Evolutionary conservation across 1,140 invertebrate genomes (phyloP).

Genomic region (Euborellia annulipes): DNA sequence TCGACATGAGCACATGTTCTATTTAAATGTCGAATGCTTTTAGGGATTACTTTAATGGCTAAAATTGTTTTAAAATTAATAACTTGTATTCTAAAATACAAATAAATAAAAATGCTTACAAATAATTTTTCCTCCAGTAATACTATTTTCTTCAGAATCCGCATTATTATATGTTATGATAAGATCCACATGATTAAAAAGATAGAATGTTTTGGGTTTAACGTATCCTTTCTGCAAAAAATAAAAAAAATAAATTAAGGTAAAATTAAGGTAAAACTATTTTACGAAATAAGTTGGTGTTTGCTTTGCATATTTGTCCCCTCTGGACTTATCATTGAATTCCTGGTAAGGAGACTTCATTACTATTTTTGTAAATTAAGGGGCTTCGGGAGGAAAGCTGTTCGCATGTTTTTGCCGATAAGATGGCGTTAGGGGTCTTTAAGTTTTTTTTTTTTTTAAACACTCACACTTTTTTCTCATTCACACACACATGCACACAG

Average conservation of each 20-base stretch:
- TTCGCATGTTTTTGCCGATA: too few relatives aligned
- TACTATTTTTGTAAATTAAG: background rate
- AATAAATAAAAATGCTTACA: conserved; percentile 29
- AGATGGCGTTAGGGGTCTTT: too few relatives aligned
- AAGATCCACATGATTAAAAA: conserved; percentile 95
- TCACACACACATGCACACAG: too few relatives aligned
- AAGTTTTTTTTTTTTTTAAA: too few relatives aligned
- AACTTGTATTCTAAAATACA: conserved; percentile 1
- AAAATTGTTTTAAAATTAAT: conserved; percentile 13
- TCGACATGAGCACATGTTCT: conserved; percentile 36
- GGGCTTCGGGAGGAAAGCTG: background rate
- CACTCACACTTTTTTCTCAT: too few relatives aligned
- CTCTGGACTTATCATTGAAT: background rate
- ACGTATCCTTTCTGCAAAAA: conserved; percentile 25
- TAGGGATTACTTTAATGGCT: conserved; percentile 59
- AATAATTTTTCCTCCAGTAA: conserved; percentile 79
- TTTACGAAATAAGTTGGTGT: conserved; percentile 9
- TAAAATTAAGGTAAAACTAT: conserved; percentile 7
- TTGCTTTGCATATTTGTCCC: background rate
- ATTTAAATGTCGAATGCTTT: conserved; percentile 53
- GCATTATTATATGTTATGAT: conserved; percentile 86
- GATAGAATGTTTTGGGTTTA: conserved; percentile 61
- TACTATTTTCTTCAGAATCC: conserved; percentile 67
- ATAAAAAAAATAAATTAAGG: background rate
- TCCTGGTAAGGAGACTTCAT: background rate